Base-by-base conservation (phyloP, 1,140 invertebrate genomes). In the Panagrolaimus sp. region DNA sequence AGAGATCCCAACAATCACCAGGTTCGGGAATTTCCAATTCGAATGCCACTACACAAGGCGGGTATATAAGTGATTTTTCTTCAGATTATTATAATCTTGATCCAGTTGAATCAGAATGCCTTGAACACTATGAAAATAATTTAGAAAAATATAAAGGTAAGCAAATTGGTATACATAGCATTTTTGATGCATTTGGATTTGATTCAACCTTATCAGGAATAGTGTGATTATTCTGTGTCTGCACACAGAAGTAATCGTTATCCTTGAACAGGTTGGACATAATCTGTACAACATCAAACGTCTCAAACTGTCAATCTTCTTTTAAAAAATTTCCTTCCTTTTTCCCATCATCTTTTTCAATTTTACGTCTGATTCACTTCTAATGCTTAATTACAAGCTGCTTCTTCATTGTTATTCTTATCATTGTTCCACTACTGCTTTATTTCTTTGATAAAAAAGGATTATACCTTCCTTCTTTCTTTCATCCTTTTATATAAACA, bases 61-160 rank as follows among this genome's bases (percentile, higher is more conserved):
- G 69, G 8, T 72, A 71, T 48, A 38, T 65, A 25, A 51, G 65
- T 20, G 71, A 72, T 57, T 72, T 69, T 46, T 62, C 72, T 16
- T 70, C 72, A 43, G 66, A 64, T 38, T 46, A 46, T 51, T 66
- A 69, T 45, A 38, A 63, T 46, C 20, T 66, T 5, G 74, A 75
- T 27, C 61, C 69, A 31, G 71, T 67, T 1, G 74, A 76, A 66
- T 66, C 63, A 13, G 74, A 76, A 68, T 76, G 74, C 73, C 64
- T 76, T 48, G 74, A 76, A 57, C 74, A 76, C 62, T 76, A 76
- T 65, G 74, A 76, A 44, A 63, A 51, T 48, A 76, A 76, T 67
- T 66, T 76, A 27, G 74, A 78, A 47, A 76, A 78, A 62, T 76
- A 76, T 62, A 76, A 76, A 76, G 74, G 74, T 76, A 31, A 46